phyloP scores from a whole-genome alignment of 2,888 invertebrate genomes.

The Drosophila algonquin region DNA sequence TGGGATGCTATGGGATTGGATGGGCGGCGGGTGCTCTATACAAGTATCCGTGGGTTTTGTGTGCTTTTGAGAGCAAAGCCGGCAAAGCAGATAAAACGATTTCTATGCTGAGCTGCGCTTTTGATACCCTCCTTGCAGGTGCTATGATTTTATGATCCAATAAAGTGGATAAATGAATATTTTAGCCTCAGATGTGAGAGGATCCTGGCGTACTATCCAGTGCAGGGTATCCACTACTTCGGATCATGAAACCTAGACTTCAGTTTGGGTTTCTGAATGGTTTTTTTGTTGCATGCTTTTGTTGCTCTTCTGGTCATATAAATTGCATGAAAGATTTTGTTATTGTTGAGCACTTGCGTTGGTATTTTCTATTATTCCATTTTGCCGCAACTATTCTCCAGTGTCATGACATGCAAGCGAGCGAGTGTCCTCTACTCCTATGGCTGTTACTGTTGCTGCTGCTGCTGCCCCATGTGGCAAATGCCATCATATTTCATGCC shows the following conservation, averaged over 20 bases:
- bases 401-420: too few relatives aligned
- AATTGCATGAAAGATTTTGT: slow-evolving; percentile 53
- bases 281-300: slow-evolving; percentile 38
- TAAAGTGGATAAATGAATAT: neutral
- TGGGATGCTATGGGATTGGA: slow-evolving; percentile 5
- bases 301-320: slow-evolving; percentile 34
- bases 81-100: slow-evolving; percentile 35
- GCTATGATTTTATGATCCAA: neutral
- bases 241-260: neutral
- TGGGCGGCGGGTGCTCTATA: slow-evolving; percentile 2
- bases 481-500: slow-evolving; percentile 41
- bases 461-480: neutral
- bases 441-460: neutral
- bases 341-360: slow-evolving; percentile 55
- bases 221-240: neutral
- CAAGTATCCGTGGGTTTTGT: neutral
- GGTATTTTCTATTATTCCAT: slow-evolving; percentile 8
- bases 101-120: slow-evolving; percentile 38
- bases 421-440: slow-evolving; percentile 32
- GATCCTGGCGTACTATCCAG: neutral
- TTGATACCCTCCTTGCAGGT: neutral
- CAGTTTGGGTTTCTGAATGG: neutral
- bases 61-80: slow-evolving; percentile 6
- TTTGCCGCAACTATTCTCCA: neutral
- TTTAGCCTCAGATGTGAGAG: neutral